Base-by-base conservation (phyloP, 2,797 vertebrate genomes). In the Coranthus polyacanthus region DNA sequence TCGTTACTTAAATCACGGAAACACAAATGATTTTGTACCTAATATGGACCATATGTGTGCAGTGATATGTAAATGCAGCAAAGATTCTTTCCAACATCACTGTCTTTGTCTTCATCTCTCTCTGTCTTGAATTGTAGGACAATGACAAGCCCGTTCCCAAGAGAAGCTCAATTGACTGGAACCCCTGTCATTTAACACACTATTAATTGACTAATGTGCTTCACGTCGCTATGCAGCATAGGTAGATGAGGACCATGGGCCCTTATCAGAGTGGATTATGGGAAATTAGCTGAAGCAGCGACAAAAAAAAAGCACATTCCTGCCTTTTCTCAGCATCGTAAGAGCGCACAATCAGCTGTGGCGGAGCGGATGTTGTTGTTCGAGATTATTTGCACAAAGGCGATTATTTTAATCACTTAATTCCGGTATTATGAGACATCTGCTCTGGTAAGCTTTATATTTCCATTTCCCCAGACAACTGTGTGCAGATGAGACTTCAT, bases 151-250 rank as follows among this genome's bases (percentile, higher is more conserved):
- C 59, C 41, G 55, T 71, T 89, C 88, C 90, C 88, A 56, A 82
- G 86, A 96, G 95, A 94, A 96, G 94, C 94, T 96, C 95, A 97
- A 96, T 97, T 96, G 96, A 95, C 95, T 77, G 94, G 94, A 97
- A 97, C 96, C 93, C 88, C 93, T 94, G 94, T 96, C 95, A 95
- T 98, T 98, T 98, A 97, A 95, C 96, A 97, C 95, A 81, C 94
- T 96, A 97, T 98, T 98, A 97, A 98, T 98, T 96, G 95, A 96
- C 95, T 97, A 97, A 98, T 97, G 96, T 95, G 95, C 96, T 89
- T 96, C 89, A 89, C 95, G 90, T 92, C 68, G 79, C 89, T 38
- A 46, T 83, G 88, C 91, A 87, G 91, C 92, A 93, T 94, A 95
- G 95, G 95, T 96, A 94, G 83, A 89, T 60, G 87, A 91, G 93